Conservation (phyloP, 2,797 vertebrate genomes). For the Rhadinocentrus ornatus region DNA sequence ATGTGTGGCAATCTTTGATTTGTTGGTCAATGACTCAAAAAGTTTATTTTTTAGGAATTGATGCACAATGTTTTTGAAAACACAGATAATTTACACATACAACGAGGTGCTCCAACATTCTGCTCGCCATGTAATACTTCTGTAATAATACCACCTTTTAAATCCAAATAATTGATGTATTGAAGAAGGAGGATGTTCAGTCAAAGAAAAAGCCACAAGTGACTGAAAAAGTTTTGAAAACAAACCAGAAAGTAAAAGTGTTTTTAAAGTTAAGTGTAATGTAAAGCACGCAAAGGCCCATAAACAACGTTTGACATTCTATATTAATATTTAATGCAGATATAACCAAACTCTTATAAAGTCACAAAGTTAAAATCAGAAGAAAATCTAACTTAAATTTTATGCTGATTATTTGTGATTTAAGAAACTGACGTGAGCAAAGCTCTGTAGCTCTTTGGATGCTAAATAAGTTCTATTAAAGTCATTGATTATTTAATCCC, state of each 20-base stretch:
- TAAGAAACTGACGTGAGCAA: slow-evolving; percentile 27
- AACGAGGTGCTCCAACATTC: neutral
- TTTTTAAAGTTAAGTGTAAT: neutral
- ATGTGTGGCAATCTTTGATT: neutral
- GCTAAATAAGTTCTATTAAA: slow-evolving; percentile 44
- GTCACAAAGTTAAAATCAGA: neutral
- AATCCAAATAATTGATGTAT: neutral
- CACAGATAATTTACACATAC: no score
- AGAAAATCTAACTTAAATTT: slow-evolving; percentile 13
- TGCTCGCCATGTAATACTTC: neutral
- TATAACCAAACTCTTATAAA: slow-evolving; percentile 8
- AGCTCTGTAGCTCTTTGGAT: slow-evolving; percentile 36
- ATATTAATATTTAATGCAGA: slow-evolving; percentile 17
- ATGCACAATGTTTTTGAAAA: neutral
- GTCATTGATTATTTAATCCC: slow-evolving; percentile 52
- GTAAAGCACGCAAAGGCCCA: neutral
- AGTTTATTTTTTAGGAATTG: neutral
- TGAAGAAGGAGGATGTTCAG: neutral
- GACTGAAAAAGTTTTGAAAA: neutral
- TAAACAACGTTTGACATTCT: slow-evolving; percentile 21
- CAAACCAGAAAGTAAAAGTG: neutral
- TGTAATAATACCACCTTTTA: neutral
- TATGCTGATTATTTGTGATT: slow-evolving; percentile 25
- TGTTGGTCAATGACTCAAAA: neutral
- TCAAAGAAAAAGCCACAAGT: neutral